A percentile compares a stretch with the other conserved stretches of the same genome.
Evolutionary conservation across 2,797 vertebrate species (phyloP).

Genomic region (Anas bernieri): DNA sequence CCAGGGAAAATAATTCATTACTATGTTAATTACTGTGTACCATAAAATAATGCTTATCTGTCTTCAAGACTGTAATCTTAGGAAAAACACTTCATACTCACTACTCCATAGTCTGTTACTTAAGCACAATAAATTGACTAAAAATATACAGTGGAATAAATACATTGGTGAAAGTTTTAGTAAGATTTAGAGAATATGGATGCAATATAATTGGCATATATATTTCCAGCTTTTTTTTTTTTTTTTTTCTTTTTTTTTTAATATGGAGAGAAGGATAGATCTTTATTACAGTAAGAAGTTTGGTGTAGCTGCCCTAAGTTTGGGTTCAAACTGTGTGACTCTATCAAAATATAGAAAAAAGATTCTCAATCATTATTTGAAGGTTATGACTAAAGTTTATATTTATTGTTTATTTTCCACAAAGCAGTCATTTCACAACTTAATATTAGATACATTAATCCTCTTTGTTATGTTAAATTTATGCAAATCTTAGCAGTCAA

Average conservation of each 20-base stretch:
- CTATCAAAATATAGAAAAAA: background rate
- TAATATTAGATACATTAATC: background rate
- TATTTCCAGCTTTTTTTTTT: background rate
- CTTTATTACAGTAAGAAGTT: background rate
- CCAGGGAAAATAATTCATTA: constrained; percentile 58
- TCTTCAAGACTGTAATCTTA: constrained; percentile 42
- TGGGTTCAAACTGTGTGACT: background rate
- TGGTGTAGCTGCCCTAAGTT: background rate
- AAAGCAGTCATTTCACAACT: background rate
- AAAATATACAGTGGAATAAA: constrained; percentile 24
- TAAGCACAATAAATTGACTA: constrained; percentile 42
- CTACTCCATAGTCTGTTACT: constrained; percentile 34
- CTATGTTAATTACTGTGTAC: constrained; percentile 54
- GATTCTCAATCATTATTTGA: background rate
- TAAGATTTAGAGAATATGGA: background rate
- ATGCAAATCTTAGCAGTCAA: background rate
- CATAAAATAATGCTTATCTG: constrained; percentile 36
- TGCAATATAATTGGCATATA: background rate
- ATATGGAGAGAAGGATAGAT: background rate
- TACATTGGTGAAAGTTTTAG: background rate
- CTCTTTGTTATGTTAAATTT: background rate
- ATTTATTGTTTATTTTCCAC: background rate
- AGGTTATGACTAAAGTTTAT: background rate
- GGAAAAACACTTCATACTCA: constrained; percentile 23
- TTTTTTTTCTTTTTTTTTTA: background rate